Base-by-base conservation (phyloP, 2,797 vertebrate genomes). In the Protonibea diacanthus region DNA sequence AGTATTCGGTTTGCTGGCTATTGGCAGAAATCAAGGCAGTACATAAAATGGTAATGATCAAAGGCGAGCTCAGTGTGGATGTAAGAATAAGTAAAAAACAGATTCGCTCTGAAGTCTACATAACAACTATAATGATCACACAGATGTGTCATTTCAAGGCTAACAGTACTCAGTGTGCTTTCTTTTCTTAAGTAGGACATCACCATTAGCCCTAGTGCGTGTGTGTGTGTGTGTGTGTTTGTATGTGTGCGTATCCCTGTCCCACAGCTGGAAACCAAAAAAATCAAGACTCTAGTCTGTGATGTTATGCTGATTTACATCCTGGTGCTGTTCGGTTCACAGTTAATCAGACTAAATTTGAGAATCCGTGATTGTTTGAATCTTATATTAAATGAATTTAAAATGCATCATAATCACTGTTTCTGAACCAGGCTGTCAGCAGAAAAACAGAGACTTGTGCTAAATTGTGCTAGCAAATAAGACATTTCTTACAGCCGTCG, bases 261-360 rank as follows among this genome's bases (percentile, higher is more conserved):
- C 9, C 44, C 78, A 68, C 88, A 90, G 83, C 83, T 80, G 78
- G 80, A 86, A 71, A 80, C 61, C 71, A 77, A 53, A 86, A 86
- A 76, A 86, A 88, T 82, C 71, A 78, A 76, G 60, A 70, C 66
- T 83, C 82, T 8, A 60, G 47, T 58, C n/a, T 73, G 47, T 66
- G 44, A 81, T 80, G 62, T 73, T 71, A 64, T 64, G 76, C 78
- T 83, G 71, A 89, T 90, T 88, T 80, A 78, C 52, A 80, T 73
- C 47, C 71, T 40, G 23, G 45, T 63, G 68, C 42, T 25, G 44
- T 70, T 75, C 17, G 55, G 70, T 68, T 86, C 23, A 55, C 64
- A 55, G 53, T 81, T 87, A 85, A 89, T 87, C 86, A 86, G 23
- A 74, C 56, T 47, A 74, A 78, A 81, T 76, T 68, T 82, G 66